These are phyloP conservation scores for Ibycter americanus DNA, from an alignment of 2,797 vertebrate species.

Conservation along the genomic window DNA sequence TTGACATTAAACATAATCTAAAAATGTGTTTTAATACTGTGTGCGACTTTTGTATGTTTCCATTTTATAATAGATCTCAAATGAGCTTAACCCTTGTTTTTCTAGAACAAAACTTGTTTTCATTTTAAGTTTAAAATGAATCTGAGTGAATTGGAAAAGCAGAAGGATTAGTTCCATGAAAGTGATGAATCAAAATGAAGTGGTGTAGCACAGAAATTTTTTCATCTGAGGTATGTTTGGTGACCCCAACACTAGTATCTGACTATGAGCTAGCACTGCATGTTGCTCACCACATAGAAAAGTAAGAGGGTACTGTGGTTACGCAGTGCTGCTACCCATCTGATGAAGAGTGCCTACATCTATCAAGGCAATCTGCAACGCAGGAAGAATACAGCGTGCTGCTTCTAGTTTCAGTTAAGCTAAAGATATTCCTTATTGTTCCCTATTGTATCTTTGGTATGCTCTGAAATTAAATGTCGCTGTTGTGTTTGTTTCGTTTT, in stretches of 20 bases:
- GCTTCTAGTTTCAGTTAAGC: not conserved
- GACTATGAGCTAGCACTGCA: not conserved
- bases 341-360: not conserved
- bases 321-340: not conserved
- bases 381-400: not conserved
- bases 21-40: not conserved
- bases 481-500: not conserved
- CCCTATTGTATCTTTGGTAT: not conserved
- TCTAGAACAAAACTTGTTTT: not conserved
- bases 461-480: not conserved
- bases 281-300: not conserved
- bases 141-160: not conserved
- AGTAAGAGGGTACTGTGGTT: not conserved
- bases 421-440: not conserved
- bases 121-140: not conserved
- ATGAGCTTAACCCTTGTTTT: not conserved
- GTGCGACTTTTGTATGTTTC: not conserved
- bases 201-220: not conserved
- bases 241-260: not conserved
- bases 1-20: not conserved
- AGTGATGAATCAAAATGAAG: not conserved
- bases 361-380: not conserved
- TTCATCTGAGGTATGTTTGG: not conserved
- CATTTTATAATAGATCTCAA: not conserved
- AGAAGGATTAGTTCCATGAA: not conserved